Conservation (phyloP, 2,113 vertebrate species). For the Nothoprocta perdicaria region DNA sequence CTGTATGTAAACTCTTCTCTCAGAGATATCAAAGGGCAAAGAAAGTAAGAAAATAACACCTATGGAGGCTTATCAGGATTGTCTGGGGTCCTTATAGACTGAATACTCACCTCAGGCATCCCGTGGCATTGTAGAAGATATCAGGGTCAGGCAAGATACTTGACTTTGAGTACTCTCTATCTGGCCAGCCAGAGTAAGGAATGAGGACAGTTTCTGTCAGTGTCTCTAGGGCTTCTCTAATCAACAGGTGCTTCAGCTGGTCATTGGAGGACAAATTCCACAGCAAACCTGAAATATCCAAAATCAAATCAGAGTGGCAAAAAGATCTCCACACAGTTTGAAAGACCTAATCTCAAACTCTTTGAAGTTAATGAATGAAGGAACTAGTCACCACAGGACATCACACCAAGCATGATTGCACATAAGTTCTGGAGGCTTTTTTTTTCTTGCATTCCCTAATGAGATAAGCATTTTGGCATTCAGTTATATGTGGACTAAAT, state of each 20-base stretch:
- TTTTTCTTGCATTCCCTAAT: not conserved
- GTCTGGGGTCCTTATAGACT: not conserved
- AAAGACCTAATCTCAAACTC: not conserved
- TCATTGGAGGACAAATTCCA: slow-evolving; percentile 98
- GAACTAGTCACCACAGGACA: not conserved
- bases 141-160: slow-evolving; percentile 84
- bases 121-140: slow-evolving; percentile 90
- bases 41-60: not conserved
- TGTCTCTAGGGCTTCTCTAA: slow-evolving; percentile 74
- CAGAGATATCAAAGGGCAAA: not conserved
- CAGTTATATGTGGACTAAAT: not conserved
- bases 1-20: not conserved
- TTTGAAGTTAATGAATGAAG: not conserved
- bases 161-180: slow-evolving; percentile 91
- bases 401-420: not conserved
- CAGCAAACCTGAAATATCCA: slow-evolving; percentile 83
- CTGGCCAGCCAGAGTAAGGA: slow-evolving; percentile 90
- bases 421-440: not conserved
- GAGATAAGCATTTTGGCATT: not conserved
- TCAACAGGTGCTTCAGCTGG: slow-evolving; percentile 85
- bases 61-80: not conserved
- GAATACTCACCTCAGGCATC: slow-evolving; percentile 86
- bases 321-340: not conserved
- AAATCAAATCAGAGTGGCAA: not conserved
- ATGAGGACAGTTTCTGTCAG: slow-evolving; percentile 86